phyloP scores from a whole-genome alignment of 2,797 vertebrate genomes.

The Lagocephalus sceleratus region DNA sequence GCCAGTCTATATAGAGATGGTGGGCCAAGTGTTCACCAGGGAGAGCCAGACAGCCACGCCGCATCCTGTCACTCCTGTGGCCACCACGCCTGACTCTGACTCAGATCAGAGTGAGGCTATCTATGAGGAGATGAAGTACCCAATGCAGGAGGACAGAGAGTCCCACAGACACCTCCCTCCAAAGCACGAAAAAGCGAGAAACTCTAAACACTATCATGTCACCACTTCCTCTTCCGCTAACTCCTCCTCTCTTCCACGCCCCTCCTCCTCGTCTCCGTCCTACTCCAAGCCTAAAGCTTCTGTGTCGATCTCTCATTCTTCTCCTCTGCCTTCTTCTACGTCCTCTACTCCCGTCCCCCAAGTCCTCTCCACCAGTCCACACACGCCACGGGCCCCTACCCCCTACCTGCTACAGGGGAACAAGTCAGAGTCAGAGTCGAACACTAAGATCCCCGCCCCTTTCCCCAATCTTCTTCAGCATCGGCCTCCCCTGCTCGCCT shows the following conservation, averaged over 20 bases:
- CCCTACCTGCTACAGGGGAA: conserved; percentile 77
- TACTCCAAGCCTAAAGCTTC: conserved; percentile 79
- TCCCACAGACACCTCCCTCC: conserved; percentile 67
- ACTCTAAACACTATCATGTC: conserved; percentile 73
- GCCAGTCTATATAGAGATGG: conserved; percentile 94
- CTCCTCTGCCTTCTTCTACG: conserved; percentile 73
- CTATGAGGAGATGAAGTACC: conserved; percentile 95
- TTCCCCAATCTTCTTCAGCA: conserved; percentile 93
- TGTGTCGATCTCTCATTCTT: conserved; percentile 77
- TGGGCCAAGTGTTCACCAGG: conserved; percentile 85
- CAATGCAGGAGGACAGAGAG: conserved; percentile 75
- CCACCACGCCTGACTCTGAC: conserved; percentile 83
- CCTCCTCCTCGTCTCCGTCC: conserved; percentile 74
- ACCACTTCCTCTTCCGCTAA: conserved; percentile 63
- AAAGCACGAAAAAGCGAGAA: conserved; percentile 74
- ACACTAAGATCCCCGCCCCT: conserved; percentile 87
- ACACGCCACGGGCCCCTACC: conserved; percentile 82
- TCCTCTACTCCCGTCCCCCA: conserved; percentile 77
- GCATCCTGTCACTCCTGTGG: conserved; percentile 73
- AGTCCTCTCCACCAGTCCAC: conserved; percentile 75
- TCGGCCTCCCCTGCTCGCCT: conserved; percentile 86
- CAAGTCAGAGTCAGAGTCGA: conserved; percentile 72
- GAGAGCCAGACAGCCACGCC: conserved; percentile 75
- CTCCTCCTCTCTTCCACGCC: conserved; percentile 69
- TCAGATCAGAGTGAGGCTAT: conserved; percentile 92